A percentile compares a stretch with the other conserved stretches of the same genome.
These are phyloP conservation scores for Andinoacara biseriatus DNA, from an alignment of 2,113 vertebrate species.

Conservation along the genomic window DNA sequence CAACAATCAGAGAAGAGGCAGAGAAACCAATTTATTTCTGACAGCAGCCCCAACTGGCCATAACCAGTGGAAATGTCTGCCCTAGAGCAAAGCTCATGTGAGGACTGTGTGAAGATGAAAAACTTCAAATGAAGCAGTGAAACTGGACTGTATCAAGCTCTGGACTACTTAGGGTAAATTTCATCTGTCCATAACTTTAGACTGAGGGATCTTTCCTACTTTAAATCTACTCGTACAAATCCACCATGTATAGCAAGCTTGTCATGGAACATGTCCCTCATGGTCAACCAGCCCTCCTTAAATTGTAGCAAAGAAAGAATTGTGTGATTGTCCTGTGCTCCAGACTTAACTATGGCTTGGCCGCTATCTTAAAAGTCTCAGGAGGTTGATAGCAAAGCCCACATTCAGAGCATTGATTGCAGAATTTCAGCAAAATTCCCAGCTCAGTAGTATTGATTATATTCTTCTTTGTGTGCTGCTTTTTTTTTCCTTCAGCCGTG, in stretches of 20 bases:
- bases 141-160: background rate
- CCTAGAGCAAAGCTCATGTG: conserved; percentile 9
- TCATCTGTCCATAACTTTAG: background rate
- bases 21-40: conserved; percentile 17
- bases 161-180: background rate
- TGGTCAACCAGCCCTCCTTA: background rate
- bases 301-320: conserved; percentile 3
- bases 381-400: conserved; percentile 63
- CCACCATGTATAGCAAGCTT: background rate
- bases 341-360: background rate
- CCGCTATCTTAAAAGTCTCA: conserved; percentile 50
- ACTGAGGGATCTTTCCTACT: background rate
- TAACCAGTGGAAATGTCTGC: conserved; percentile 12
- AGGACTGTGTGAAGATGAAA: background rate
- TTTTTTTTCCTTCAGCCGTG: conserved; percentile 10
- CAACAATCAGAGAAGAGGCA: conserved; percentile 3
- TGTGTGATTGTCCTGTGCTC: background rate
- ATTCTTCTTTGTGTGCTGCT: conserved; percentile 51
- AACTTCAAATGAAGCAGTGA: background rate
- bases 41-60: conserved; percentile 8
- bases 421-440: conserved; percentile 69
- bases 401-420: conserved; percentile 68
- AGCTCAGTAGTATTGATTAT: conserved; percentile 60
- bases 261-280: background rate
- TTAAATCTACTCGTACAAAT: background rate